These are phyloP conservation scores for Fringilla coelebs DNA, from an alignment of 2,797 vertebrate species.

Conservation along the genomic window DNA sequence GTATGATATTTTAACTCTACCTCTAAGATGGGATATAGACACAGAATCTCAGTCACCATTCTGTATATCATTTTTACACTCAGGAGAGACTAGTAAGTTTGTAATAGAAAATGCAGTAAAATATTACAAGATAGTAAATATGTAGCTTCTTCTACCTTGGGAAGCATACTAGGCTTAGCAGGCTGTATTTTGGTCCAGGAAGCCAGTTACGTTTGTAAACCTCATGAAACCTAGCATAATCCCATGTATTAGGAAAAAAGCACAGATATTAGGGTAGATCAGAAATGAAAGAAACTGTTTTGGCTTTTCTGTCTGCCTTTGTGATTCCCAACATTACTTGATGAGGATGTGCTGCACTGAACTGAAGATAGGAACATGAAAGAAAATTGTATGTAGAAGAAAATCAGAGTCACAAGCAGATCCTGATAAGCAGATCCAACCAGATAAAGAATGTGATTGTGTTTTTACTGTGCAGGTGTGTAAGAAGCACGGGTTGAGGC, in stretches of 20 bases:
- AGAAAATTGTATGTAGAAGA: not conserved
- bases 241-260: not conserved
- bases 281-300: not conserved
- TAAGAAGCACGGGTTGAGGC: not conserved
- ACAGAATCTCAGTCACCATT: not conserved
- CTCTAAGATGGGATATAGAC: not conserved
- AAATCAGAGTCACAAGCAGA: not conserved
- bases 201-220: not conserved
- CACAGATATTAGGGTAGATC: not conserved
- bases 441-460: not conserved
- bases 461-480: not conserved
- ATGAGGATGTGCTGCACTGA: not conserved
- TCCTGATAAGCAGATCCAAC: not conserved
- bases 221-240: not conserved
- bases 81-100: not conserved
- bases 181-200: not conserved
- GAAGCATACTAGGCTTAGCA: not conserved
- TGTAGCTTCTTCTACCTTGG: not conserved
- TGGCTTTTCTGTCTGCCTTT: not conserved
- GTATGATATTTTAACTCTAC: not conserved
- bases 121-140: not conserved
- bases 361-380: not conserved
- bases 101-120: not conserved
- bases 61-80: not conserved
- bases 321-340: not conserved